A percentile compares a stretch with the other conserved stretches of the same genome.
phyloP scores from a whole-genome alignment of 2,888 invertebrate species.

The Tigriopus californicus region DNA sequence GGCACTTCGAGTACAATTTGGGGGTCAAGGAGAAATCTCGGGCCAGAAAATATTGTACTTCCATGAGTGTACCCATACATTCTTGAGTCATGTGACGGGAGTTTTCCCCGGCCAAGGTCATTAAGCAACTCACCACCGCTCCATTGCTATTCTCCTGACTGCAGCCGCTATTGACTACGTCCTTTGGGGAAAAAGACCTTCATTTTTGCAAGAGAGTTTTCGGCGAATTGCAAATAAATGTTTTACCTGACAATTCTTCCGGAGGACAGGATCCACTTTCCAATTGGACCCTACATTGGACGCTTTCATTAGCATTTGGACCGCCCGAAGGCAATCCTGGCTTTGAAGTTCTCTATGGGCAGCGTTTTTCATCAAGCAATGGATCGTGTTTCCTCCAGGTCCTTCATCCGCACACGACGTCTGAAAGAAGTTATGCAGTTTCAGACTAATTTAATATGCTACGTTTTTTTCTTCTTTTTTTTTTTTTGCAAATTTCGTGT shows the following conservation, averaged over 20 bases:
- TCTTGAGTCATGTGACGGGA: constrained; percentile 58
- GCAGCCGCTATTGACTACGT: constrained; percentile 60
- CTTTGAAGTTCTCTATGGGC: constrained; percentile 16
- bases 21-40: constrained; percentile 85
- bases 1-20: constrained; percentile 67
- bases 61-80: constrained; percentile 75
- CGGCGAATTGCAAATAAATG: too few species aligned
- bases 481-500: constrained; percentile 43
- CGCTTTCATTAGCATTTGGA: constrained; percentile 61
- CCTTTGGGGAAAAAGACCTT: constrained; percentile 22
- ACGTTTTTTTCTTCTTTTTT: constrained; percentile 24
- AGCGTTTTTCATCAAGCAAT: constrained; percentile 32
- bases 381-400: constrained; percentile 25
- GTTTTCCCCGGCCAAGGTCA: constrained; percentile 60
- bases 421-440: too few species aligned
- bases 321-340: constrained; percentile 27
- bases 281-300: constrained; percentile 88
- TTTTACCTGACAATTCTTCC: constrained; percentile 50
- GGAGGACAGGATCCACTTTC: constrained; percentile 75
- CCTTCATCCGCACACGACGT: constrained; percentile 24
- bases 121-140: constrained; percentile 72
- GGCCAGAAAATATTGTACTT: constrained; percentile 92
- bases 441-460: too few species aligned
- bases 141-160: constrained; percentile 34
- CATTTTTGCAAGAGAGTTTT: too few species aligned